These are phyloP conservation scores for Scopus umbretta DNA, from an alignment of 2,113 vertebrate genomes.

Conservation along the genomic window DNA sequence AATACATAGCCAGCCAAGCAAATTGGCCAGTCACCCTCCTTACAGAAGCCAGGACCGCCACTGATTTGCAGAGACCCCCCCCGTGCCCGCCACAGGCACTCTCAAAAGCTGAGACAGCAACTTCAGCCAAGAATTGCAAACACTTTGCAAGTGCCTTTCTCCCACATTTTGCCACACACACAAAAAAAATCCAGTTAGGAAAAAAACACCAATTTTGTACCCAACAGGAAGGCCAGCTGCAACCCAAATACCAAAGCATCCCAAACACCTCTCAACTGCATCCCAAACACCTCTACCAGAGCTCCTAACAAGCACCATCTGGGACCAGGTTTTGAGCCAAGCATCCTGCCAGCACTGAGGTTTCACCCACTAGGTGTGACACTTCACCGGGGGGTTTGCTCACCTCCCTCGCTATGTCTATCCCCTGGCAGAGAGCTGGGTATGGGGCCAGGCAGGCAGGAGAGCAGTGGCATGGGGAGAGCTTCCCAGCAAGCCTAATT, in stretches of 20 bases:
- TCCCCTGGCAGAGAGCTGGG: not conserved
- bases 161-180: not conserved
- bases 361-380: not conserved
- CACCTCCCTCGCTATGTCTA: not conserved
- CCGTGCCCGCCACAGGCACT: fast-evolving
- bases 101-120: not conserved
- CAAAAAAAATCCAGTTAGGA: not conserved
- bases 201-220: not conserved
- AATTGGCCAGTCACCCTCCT: not conserved
- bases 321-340: not conserved
- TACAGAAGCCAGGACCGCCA: not conserved
- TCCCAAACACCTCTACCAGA: not conserved
- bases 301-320: not conserved
- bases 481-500: not conserved
- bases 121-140: not conserved
- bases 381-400: not conserved
- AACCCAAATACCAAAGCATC: not conserved
- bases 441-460: not conserved
- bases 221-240: not conserved
- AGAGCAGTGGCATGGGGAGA: not conserved
- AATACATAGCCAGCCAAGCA: not conserved
- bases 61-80: not conserved
- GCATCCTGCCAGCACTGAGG: fast-evolving
- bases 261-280: not conserved
- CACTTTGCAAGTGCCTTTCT: not conserved